These are phyloP conservation scores for Zosterops borbonicus DNA, from an alignment of 2,113 vertebrate species.

Conservation along the genomic window DNA sequence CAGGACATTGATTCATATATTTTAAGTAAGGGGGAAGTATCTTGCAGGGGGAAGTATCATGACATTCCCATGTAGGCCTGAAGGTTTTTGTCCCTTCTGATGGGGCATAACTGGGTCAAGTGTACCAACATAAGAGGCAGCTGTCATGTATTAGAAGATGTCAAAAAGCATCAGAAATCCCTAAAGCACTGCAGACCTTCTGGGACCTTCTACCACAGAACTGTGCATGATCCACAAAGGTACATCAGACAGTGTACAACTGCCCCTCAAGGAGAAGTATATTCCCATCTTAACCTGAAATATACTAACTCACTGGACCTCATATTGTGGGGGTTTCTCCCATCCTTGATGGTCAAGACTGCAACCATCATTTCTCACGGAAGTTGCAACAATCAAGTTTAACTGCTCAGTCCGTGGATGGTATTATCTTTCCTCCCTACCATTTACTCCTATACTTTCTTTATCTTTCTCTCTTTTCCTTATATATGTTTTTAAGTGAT, in stretches of 20 bases:
- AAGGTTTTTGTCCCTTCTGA: not conserved
- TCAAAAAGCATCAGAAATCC: not conserved
- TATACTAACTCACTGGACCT: not conserved
- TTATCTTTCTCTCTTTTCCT: not conserved
- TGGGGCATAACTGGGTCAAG: not conserved
- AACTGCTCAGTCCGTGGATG: rapidly evolving
- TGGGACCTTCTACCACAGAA: not conserved
- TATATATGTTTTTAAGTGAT: not conserved
- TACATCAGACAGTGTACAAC: too few relatives aligned
- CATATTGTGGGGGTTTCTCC: not conserved
- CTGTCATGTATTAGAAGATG: not conserved
- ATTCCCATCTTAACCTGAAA: too few relatives aligned
- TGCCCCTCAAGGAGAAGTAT: too few relatives aligned
- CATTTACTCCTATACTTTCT: not conserved
- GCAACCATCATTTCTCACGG: rapidly evolving
- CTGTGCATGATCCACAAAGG: not conserved
- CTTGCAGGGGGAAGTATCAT: not conserved
- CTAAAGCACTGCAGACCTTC: not conserved
- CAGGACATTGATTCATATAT: not conserved
- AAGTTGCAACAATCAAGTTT: not conserved
- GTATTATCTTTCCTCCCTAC: not conserved
- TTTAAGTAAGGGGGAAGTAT: not conserved
- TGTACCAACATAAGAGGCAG: too few relatives aligned
- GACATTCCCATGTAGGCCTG: too few relatives aligned
- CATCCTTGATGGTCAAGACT: too few relatives aligned